These are phyloP conservation scores for Lithophane leautieri DNA, from an alignment of 2,888 invertebrate genomes.

Conservation along the genomic window DNA sequence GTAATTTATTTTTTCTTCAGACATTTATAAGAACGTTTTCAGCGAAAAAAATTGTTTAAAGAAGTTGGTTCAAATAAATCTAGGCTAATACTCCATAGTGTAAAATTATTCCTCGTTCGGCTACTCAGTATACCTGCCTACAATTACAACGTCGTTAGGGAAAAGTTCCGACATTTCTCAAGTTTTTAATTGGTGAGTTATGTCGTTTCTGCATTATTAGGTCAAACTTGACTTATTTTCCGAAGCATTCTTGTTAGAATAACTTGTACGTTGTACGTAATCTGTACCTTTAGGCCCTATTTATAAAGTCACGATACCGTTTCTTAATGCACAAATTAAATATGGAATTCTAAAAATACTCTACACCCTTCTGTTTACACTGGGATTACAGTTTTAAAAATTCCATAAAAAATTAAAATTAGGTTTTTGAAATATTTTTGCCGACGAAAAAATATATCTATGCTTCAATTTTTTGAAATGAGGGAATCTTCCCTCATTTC, in stretches of 20 bases:
- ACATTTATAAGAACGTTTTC: conserved; percentile 25
- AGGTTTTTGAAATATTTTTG: too few relatives aligned
- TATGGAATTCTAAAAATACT: conserved; percentile 32
- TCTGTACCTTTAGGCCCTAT: conserved; percentile 24
- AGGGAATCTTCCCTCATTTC: too few relatives aligned
- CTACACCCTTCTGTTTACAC: too few relatives aligned
- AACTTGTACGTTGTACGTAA: conserved; percentile 15
- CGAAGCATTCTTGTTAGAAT: conserved; percentile 42
- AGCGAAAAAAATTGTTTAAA: conserved; percentile 12
- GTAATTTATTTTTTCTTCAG: conserved; percentile 45
- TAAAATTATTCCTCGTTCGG: conserved; percentile 9
- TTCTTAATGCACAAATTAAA: conserved; percentile 19
- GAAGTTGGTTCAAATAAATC: conserved; percentile 28
- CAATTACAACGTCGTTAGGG: conserved; percentile 21
- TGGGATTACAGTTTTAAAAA: too few relatives aligned
- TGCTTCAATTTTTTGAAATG: too few relatives aligned
- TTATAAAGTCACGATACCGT: conserved; percentile 4
- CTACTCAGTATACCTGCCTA: conserved; percentile 8
- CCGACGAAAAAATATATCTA: too few relatives aligned
- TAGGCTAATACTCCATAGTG: conserved; percentile 5
- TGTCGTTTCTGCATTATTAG: conserved; percentile 45
- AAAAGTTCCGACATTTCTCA: conserved; percentile 47
- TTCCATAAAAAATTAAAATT: too few relatives aligned
- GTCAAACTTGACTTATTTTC: conserved; percentile 44
- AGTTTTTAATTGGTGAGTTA: conserved; percentile 58